These are phyloP conservation scores for Pheosia gnoma DNA, from an alignment of 2,888 invertebrate genomes.

Conservation along the genomic window DNA sequence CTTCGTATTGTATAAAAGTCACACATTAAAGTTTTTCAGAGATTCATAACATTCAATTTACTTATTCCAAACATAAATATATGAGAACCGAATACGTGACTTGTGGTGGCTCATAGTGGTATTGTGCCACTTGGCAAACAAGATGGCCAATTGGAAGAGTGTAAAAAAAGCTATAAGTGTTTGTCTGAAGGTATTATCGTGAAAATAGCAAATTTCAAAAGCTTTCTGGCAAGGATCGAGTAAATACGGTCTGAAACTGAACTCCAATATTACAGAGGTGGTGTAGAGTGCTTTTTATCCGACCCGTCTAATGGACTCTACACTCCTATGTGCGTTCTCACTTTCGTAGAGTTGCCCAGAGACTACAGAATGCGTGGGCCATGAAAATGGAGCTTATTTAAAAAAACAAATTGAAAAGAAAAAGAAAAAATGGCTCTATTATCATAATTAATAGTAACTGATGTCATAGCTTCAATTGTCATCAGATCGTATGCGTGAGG, in stretches of 20 bases:
- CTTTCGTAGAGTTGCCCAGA: neutral
- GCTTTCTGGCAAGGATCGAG: neutral
- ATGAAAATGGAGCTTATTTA: neutral
- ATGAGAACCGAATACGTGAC: too few relatives aligned
- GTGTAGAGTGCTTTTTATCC: slow-evolving; percentile 2
- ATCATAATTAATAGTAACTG: too few relatives aligned
- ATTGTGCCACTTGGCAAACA: too few relatives aligned
- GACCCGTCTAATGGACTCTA: slow-evolving; percentile 3
- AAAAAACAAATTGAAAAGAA: neutral
- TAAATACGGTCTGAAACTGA: slow-evolving; percentile 5
- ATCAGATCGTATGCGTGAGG: too few relatives aligned
- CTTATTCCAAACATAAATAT: too few relatives aligned
- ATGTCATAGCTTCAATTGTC: too few relatives aligned
- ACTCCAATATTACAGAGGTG: slow-evolving; percentile 1
- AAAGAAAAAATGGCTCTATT: too few relatives aligned
- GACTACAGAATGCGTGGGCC: neutral
- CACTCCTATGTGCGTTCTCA: neutral
- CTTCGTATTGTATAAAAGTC: too few relatives aligned
- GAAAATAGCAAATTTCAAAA: neutral
- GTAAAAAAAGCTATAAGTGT: neutral
- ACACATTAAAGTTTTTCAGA: too few relatives aligned
- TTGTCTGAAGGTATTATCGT: neutral
- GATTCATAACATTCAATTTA: too few relatives aligned
- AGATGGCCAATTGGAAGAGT: too few relatives aligned
- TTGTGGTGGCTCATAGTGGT: too few relatives aligned